Percentiles rank a stretch among this genome's conserved stretches.
Evolutionary conservation across 2,113 vertebrate species (phyloP).

Genomic region (Furnarius figulus): DNA sequence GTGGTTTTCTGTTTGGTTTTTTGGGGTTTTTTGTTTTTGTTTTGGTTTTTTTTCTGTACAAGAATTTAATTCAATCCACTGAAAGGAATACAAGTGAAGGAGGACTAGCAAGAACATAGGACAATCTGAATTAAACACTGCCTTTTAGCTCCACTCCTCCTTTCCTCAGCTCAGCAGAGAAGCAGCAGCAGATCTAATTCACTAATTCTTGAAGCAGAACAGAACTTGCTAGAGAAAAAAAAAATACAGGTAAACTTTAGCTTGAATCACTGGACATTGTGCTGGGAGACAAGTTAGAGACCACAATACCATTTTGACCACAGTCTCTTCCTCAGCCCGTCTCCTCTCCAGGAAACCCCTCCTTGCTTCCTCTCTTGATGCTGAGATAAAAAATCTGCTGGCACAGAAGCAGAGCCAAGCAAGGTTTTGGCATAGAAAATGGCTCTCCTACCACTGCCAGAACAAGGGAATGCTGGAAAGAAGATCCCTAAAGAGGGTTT

Average conservation of each 20-base stretch:
- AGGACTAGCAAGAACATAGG: background rate
- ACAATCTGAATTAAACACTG: background rate
- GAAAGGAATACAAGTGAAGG: background rate
- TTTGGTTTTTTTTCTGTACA: background rate
- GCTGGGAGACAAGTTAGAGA: background rate
- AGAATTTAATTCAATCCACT: background rate
- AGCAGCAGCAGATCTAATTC: background rate
- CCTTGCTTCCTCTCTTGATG: background rate
- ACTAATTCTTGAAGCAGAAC: background rate
- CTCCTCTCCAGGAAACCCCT: conserved; percentile 1
- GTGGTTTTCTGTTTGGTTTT: too few relatives aligned
- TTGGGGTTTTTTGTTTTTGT: too few relatives aligned
- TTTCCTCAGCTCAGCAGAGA: background rate
- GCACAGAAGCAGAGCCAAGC: conserved; percentile 19
- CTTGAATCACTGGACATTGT: background rate
- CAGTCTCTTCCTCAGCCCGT: background rate
- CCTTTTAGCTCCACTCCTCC: background rate
- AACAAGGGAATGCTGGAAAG: conserved; percentile 34
- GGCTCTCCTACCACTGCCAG: background rate
- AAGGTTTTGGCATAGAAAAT: conserved; percentile 1
- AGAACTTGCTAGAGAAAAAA: background rate
- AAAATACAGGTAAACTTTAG: background rate
- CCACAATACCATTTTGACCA: background rate
- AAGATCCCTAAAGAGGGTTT: background rate
- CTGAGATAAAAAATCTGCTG: conserved; percentile 22